phyloP scores from a whole-genome alignment of 1,140 invertebrate genomes.

The Hyposmocoma kahamanoa region DNA sequence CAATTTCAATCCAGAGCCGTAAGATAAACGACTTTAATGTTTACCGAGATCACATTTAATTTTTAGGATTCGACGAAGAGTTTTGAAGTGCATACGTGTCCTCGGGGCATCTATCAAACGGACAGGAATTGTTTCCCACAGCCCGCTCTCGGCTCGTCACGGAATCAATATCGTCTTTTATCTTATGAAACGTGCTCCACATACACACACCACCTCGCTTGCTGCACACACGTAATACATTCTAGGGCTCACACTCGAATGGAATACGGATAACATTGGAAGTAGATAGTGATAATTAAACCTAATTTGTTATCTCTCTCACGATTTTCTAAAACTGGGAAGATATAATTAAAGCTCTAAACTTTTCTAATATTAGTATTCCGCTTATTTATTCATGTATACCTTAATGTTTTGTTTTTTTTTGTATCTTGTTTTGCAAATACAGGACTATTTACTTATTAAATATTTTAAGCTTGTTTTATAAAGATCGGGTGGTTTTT shows the following conservation, averaged over 20 bases:
- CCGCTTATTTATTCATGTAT: constrained; percentile 23
- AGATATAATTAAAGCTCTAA: constrained; percentile 39
- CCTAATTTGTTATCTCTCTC: constrained; percentile 37
- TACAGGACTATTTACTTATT: too few species aligned
- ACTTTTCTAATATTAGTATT: constrained; percentile 36
- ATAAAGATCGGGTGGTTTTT: too few species aligned
- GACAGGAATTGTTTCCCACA: constrained; percentile 67
- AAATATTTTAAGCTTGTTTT: too few species aligned
- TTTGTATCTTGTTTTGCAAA: too few species aligned
- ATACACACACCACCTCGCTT: constrained; percentile 30
- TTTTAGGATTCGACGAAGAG: constrained; percentile 39
- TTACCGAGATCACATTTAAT: too few species aligned
- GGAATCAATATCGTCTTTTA: constrained; percentile 71
- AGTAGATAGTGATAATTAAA: constrained; percentile 42
- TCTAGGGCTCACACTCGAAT: constrained; percentile 29
- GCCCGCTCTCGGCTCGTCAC: constrained; percentile 58
- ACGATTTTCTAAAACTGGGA: constrained; percentile 29
- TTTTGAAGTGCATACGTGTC: constrained; percentile 37
- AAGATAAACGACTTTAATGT: too few species aligned
- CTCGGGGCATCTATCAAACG: constrained; percentile 64
- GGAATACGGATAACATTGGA: constrained; percentile 23
- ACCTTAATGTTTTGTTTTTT: too few species aligned
- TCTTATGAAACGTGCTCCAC: constrained; percentile 66
- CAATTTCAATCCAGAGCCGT: constrained; percentile 5
- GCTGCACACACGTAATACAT: constrained; percentile 18